A percentile compares a stretch with the other conserved stretches of the same genome.
Evolutionary conservation across 2,797 vertebrate genomes (phyloP).

Genomic region (Myotis planiceps): DNA sequence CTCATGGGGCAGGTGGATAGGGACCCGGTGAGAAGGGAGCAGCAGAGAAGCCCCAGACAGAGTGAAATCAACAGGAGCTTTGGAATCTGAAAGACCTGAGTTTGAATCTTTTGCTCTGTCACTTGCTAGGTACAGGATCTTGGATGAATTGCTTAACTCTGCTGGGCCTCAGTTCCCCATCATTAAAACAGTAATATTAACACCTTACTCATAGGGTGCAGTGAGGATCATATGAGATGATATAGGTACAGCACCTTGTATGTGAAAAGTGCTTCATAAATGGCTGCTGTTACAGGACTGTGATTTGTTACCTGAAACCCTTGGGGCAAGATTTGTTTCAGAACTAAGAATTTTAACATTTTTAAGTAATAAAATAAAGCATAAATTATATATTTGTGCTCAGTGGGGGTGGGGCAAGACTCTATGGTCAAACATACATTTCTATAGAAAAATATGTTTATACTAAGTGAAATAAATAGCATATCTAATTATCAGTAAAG

Average conservation of each 20-base stretch:
- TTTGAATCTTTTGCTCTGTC: not conserved
- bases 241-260: fast-evolving
- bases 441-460: not conserved
- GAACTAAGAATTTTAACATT: not conserved
- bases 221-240: not conserved
- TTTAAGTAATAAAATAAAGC: not conserved
- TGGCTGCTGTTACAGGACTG: not conserved
- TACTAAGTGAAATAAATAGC: not conserved
- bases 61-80: not conserved
- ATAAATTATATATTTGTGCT: not conserved
- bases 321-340: not conserved
- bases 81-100: not conserved
- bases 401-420: not conserved
- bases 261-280: not conserved
- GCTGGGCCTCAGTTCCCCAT: not conserved
- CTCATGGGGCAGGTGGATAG: not conserved
- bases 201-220: fast-evolving
- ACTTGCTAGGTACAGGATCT: fast-evolving
- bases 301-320: not conserved
- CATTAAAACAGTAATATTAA: not conserved
- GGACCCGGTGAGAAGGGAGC: too few relatives aligned
- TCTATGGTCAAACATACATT: not conserved
- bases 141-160: not conserved
- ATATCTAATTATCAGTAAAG: not conserved
- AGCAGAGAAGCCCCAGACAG: not conserved